A percentile compares a stretch with the other conserved stretches of the same genome.
Conservation (phyloP, 2,888 invertebrate species). For the Oscheius sp. region DNA sequence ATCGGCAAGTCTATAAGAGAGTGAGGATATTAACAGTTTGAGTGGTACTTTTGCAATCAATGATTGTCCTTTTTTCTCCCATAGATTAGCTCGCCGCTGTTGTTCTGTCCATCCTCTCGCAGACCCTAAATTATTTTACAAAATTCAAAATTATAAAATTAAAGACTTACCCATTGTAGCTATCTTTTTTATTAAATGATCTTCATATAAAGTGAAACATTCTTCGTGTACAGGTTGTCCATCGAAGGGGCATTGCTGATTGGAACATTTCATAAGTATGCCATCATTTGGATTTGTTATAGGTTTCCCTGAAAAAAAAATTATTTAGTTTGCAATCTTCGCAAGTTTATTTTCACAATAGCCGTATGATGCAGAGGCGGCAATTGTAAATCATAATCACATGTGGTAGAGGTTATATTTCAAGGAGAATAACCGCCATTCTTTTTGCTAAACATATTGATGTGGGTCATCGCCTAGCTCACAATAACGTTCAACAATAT, state of each 20-base stretch:
- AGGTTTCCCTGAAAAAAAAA: slow-evolving; percentile 4
- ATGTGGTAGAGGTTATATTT: neutral
- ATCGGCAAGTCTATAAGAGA: slow-evolving; percentile 38
- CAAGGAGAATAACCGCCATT: slow-evolving; percentile 8
- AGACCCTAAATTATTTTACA: slow-evolving; percentile 57
- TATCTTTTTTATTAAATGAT: slow-evolving; percentile 54
- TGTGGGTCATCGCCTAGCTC: too few species aligned
- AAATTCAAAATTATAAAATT: neutral
- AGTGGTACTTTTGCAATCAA: slow-evolving; percentile 42
- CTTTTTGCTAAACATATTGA: neutral
- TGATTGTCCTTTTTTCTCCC: slow-evolving; percentile 64
- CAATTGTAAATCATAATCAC: too few species aligned
- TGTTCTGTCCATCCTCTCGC: slow-evolving; percentile 66
- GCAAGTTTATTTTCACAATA: too few species aligned
- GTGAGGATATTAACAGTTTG: neutral
- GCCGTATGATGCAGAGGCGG: too few species aligned
- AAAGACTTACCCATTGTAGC: slow-evolving; percentile 43
- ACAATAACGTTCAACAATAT: too few species aligned
- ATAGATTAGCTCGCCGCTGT: slow-evolving; percentile 60
- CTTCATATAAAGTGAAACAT: slow-evolving; percentile 58
- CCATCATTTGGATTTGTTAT: slow-evolving; percentile 39
- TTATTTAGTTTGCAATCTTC: too few species aligned
- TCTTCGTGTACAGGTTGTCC: slow-evolving; percentile 46
- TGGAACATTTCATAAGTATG: slow-evolving; percentile 60
- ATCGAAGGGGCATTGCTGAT: slow-evolving; percentile 51